Evolutionary conservation across 1,140 invertebrate species (phyloP), one percentile per base, ranked within the genome.

Genomic region (Monochamus saltuarius): DNA sequence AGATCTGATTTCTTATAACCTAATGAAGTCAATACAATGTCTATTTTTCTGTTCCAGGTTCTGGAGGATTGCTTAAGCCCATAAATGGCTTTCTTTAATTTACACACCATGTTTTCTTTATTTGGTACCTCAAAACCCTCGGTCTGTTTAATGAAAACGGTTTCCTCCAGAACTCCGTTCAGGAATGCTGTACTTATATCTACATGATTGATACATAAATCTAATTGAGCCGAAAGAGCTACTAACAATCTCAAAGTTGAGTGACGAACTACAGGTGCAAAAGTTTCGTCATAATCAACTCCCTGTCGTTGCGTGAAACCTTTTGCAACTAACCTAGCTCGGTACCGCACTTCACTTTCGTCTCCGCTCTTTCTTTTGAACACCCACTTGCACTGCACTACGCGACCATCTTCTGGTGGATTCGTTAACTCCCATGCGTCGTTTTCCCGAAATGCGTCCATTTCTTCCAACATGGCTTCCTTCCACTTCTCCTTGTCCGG

Each of bases 111-210:
- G 29, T 69, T 62, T 53, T 67, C 59, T 29, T 69, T 43, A 53
- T n/a, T 47, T 13, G 4, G n/a, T n/a, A 40, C 46, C 7, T 50
- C 29, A 46, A 57, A 60, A 57, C 59, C 64, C 47, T 66, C 59
- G 43, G 73, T 60, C 60, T 70, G 69, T 37, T 64, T 63, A 70
- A 73, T 71, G 53, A 67, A 77, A 8, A 77, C 62, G 52, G 59
- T 64, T 66, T 77, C 71, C 13, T 69, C 47, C 19, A 79, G 52
- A n/a, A 60, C 43, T 9, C 70, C 69, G 61, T 76, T 68, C 16
- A 78, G 62, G 61, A 73, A 79, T 6, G 74, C 76, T 14, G 75
- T 78, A 17, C 59, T 63, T 13, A 78, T 71, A 65, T 77, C 75
- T 34, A n/a, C n/a, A n/a, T n/a, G n/a, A n/a, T n/a, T n/a, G n/a